phyloP scores from a whole-genome alignment of 1,140 invertebrate genomes.

The Drosophila bocki region DNA sequence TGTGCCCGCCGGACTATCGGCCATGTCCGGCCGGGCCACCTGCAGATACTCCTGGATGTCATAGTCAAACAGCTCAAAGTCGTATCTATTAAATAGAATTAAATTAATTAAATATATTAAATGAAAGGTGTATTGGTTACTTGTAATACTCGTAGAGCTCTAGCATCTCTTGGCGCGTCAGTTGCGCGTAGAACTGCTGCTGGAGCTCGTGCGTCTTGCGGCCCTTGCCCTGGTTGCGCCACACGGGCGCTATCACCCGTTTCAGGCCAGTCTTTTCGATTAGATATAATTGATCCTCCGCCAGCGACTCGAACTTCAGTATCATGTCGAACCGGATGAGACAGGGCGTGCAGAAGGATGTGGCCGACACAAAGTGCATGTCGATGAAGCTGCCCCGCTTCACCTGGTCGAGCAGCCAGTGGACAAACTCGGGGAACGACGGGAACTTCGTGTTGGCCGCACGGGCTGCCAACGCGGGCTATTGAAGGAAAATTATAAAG shows the following conservation, averaged over 20 bases:
- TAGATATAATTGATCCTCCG: conserved; percentile 94
- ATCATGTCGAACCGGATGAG: conserved; percentile 94
- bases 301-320: conserved; percentile 94
- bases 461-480: conserved; percentile 55
- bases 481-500: neutral
- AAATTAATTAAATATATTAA: neutral
- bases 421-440: conserved; percentile 91
- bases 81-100: conserved; percentile 87
- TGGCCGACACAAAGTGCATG: conserved; percentile 96
- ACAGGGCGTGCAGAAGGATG: conserved; percentile 95
- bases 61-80: conserved; percentile 94
- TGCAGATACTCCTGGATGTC: conserved; percentile 90
- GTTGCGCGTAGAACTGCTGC: conserved; percentile 90
- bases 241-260: conserved; percentile 91
- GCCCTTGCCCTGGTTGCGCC: conserved; percentile 92
- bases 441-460: conserved; percentile 87
- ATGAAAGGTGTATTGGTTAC: conserved; percentile 82
- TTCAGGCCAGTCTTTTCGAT: conserved; percentile 91
- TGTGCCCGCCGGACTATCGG: conserved; percentile 42
- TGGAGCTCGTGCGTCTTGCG: conserved; percentile 89
- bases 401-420: conserved; percentile 90
- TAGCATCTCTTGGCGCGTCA: conserved; percentile 90
- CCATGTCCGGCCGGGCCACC: conserved; percentile 87
- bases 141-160: conserved; percentile 93
- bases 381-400: conserved; percentile 89